Conservation (phyloP, 2,888 invertebrate species). For the Allophyes oxyacanthae region DNA sequence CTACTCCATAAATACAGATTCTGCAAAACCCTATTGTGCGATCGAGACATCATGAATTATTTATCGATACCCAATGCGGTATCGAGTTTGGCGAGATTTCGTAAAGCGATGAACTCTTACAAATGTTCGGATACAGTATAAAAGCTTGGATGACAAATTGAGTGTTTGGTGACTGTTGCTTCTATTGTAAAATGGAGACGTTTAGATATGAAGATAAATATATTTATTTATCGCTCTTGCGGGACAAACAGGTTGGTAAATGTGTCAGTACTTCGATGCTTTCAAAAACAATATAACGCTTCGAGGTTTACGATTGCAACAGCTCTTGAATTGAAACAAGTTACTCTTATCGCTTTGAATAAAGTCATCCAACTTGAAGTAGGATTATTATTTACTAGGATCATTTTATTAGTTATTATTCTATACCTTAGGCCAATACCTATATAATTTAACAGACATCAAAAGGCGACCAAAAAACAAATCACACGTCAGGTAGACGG, state of each 20-base stretch:
- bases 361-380: not conserved
- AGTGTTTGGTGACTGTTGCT: conserved; percentile 33
- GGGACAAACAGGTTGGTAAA: conserved; percentile 24
- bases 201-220: conserved; percentile 36
- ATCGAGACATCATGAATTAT: conserved; percentile 81
- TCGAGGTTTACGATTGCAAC: conserved; percentile 11
- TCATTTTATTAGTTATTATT: too few species aligned
- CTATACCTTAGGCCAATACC: too few species aligned
- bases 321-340: conserved; percentile 1
- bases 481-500: not conserved
- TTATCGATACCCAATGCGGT: conserved; percentile 77
- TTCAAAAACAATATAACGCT: conserved; percentile 28
- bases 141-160: conserved; percentile 40
- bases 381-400: too few species aligned
- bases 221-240: conserved; percentile 42
- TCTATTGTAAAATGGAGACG: conserved; percentile 39
- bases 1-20: conserved; percentile 75
- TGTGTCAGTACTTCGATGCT: conserved; percentile 28
- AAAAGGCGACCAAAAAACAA: too few species aligned
- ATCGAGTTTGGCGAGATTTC: conserved; percentile 82
- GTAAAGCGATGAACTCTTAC: conserved; percentile 78
- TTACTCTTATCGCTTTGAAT: conserved; percentile 6
- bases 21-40: conserved; percentile 78
- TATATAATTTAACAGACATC: too few species aligned
- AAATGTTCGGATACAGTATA: conserved; percentile 69